phyloP scores from a whole-genome alignment of 1,140 invertebrate genomes.

The Stratiolaelaps scimitus region DNA sequence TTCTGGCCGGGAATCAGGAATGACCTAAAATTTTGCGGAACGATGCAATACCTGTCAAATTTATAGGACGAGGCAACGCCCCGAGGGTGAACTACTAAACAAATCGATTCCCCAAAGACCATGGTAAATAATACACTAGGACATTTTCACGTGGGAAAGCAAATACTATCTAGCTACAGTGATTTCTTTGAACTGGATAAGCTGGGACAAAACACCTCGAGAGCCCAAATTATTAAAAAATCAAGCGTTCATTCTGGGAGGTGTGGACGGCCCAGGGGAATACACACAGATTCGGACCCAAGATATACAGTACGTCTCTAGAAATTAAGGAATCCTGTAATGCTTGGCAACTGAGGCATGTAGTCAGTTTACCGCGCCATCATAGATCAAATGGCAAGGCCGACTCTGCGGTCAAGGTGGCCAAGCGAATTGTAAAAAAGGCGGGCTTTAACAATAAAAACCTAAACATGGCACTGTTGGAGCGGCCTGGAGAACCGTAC shows the following conservation, averaged over 20 bases:
- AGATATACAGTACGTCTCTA: neutral
- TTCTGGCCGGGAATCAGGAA: constrained; percentile 1
- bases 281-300: neutral
- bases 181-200: neutral
- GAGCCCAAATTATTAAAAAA: neutral
- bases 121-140: constrained; percentile 9
- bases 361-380: neutral
- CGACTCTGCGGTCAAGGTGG: neutral
- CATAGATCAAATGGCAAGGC: constrained; percentile 4
- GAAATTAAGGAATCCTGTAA: neutral
- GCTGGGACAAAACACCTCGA: neutral
- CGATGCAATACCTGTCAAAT: neutral
- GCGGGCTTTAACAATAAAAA: neutral
- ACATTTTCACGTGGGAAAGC: neutral
- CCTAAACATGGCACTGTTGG: neutral
- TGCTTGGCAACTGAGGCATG: neutral
- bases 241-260: neutral
- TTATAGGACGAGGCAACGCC: neutral
- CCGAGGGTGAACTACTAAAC: neutral
- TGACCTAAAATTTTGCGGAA: neutral
- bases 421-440: constrained; percentile 7
- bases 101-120: constrained; percentile 1
- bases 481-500: neutral
- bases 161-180: constrained; percentile 1
- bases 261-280: neutral